Evolutionary conservation across 1,140 invertebrate species (phyloP).

Genomic region (Drosophila sechellia): DNA sequence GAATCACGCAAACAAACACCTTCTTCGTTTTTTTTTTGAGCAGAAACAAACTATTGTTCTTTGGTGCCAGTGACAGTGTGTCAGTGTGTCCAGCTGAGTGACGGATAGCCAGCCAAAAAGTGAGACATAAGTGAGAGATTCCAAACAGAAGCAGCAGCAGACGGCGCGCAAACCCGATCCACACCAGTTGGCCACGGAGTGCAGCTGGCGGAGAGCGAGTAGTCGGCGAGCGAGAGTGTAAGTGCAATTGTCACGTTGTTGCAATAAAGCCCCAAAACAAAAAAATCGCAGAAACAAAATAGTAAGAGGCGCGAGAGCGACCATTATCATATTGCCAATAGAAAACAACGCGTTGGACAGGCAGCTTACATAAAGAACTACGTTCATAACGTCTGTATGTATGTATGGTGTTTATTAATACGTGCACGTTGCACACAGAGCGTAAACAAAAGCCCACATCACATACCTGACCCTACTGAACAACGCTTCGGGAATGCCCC

Average conservation of each 20-base stretch:
- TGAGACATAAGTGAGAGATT: not conserved
- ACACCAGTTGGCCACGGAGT: not conserved
- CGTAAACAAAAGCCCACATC: slow-evolving; percentile 31
- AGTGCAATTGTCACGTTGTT: slow-evolving; percentile 40
- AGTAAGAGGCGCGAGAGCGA: not conserved
- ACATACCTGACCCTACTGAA: slow-evolving; percentile 28
- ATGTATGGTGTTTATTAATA: slow-evolving; percentile 38
- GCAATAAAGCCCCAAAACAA: slow-evolving; percentile 1
- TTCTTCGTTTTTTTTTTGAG: not conserved
- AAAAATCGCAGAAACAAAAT: not conserved
- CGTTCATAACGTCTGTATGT: slow-evolving; percentile 22
- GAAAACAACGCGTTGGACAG: not conserved
- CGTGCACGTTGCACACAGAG: slow-evolving; percentile 41
- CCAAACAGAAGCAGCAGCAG: no score
- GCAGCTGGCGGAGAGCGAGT: not conserved
- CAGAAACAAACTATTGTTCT: not conserved
- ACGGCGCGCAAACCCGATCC: not conserved
- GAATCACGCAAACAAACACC: not conserved
- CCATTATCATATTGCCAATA: slow-evolving; percentile 42
- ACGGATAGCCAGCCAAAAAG: not conserved
- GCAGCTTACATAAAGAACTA: slow-evolving; percentile 42
- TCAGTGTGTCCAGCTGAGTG: not conserved
- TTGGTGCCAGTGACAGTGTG: not conserved
- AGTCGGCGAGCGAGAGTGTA: slow-evolving; percentile 11
- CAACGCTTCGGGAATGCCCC: not conserved